These are phyloP conservation scores for Mycalesis mineus DNA, from an alignment of 2,888 invertebrate genomes.

Conservation along the genomic window DNA sequence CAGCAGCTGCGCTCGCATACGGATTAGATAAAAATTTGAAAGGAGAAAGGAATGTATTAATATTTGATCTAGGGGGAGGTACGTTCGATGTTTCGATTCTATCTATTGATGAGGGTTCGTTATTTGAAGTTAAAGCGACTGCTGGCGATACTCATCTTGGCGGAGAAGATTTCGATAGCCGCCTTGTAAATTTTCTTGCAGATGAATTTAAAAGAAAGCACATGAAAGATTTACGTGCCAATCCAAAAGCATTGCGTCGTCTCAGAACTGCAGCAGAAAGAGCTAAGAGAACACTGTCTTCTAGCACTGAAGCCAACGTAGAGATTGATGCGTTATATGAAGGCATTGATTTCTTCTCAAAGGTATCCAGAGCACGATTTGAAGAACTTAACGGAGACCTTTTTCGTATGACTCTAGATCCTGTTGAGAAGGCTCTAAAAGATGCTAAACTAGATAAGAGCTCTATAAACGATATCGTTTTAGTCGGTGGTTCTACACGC, in stretches of 20 bases:
- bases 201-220: constrained; percentile 85
- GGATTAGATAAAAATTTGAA: constrained; percentile 82
- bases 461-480: constrained; percentile 85
- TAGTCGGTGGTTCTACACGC: constrained; percentile 89
- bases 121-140: constrained; percentile 89
- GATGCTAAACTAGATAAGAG: constrained; percentile 88
- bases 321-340: constrained; percentile 87
- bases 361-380: constrained; percentile 84
- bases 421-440: constrained; percentile 86
- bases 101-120: constrained; percentile 86
- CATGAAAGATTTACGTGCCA: constrained; percentile 81
- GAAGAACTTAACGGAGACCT: constrained; percentile 86
- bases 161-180: constrained; percentile 84
- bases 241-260: constrained; percentile 82
- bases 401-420: constrained; percentile 84
- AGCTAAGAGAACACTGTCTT: constrained; percentile 86
- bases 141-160: constrained; percentile 92
- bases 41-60: constrained; percentile 80
- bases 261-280: constrained; percentile 86
- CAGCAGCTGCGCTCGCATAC: constrained; percentile 85
- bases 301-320: constrained; percentile 84
- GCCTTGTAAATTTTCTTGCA: constrained; percentile 81
- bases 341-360: constrained; percentile 83
- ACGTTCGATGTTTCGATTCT: constrained; percentile 91
- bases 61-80: constrained; percentile 81